Conservation (phyloP, 2,797 vertebrate species). For the Pagetopsis macropterus region DNA sequence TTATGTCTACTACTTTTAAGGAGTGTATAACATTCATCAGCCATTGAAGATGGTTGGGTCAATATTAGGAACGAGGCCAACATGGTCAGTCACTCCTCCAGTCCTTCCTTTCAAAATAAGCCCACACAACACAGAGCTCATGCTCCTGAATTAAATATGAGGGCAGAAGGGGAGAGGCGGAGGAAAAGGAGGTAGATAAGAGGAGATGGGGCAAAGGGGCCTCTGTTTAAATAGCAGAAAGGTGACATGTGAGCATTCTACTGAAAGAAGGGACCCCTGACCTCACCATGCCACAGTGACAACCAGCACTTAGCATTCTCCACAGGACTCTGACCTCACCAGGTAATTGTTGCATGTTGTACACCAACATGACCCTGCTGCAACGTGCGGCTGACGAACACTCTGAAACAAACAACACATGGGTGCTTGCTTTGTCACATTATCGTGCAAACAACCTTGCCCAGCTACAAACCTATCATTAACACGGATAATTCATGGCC, state of each 20-base stretch:
- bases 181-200: slow-evolving; percentile 39
- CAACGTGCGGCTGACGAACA: slow-evolving; percentile 46
- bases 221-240: slow-evolving; percentile 68
- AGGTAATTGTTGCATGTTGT: slow-evolving; percentile 82
- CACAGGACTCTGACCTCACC: slow-evolving; percentile 62
- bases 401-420: slow-evolving; percentile 36
- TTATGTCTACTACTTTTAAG: slow-evolving; percentile 33
- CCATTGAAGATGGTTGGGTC: slow-evolving; percentile 53
- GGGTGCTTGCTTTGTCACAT: slow-evolving; percentile 35
- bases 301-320: slow-evolving; percentile 75
- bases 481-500: slow-evolving; percentile 65
- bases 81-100: slow-evolving; percentile 33
- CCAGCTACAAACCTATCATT: slow-evolving; percentile 65
- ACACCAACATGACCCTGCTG: slow-evolving; percentile 71
- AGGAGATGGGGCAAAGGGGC: slow-evolving; percentile 51
- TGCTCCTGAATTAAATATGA: slow-evolving; percentile 80
- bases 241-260: slow-evolving; percentile 64
- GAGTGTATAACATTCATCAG: slow-evolving; percentile 46
- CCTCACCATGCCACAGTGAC: slow-evolving; percentile 61
- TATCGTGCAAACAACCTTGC: slow-evolving; percentile 34
- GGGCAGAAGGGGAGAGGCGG: slow-evolving; percentile 38
- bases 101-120: slow-evolving; percentile 63
- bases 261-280: slow-evolving; percentile 67
- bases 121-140: slow-evolving; percentile 45
- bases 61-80: slow-evolving; percentile 46